A percentile compares a stretch with the other conserved stretches of the same genome.
These are phyloP conservation scores for Pristionchus mayeri DNA, from an alignment of 2,888 invertebrate genomes.

Conservation along the genomic window DNA sequence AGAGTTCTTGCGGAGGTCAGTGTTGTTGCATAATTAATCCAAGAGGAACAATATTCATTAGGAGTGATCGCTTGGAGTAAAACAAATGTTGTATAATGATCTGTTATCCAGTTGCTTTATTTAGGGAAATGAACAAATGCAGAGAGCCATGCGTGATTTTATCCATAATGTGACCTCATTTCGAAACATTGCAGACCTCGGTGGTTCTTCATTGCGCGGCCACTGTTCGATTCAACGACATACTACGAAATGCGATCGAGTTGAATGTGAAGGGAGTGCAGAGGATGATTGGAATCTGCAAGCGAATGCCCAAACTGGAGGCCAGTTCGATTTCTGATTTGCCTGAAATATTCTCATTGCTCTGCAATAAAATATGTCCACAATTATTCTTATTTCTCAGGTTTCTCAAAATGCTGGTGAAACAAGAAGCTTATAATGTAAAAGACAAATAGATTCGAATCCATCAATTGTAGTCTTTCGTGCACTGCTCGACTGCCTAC, in stretches of 20 bases:
- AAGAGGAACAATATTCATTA: too few species aligned
- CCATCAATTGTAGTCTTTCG: constrained; percentile 73
- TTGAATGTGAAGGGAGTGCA: constrained; percentile 92
- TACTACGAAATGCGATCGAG: constrained; percentile 86
- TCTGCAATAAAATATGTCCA: too few species aligned
- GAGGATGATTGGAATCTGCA: constrained; percentile 85
- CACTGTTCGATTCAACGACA: constrained; percentile 90
- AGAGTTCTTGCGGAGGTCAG: constrained; percentile 81
- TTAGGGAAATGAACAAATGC: too few species aligned
- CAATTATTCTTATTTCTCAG: too few species aligned
- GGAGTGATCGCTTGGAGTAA: too few species aligned
- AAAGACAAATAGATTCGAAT: background rate
- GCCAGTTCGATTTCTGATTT: constrained; percentile 54
- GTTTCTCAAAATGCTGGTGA: too few species aligned
- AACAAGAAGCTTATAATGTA: background rate
- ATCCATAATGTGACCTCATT: background rate
- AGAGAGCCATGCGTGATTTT: too few species aligned
- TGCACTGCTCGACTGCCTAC: constrained; percentile 91
- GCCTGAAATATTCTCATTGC: too few species aligned
- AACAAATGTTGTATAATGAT: too few species aligned
- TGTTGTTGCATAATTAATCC: too few species aligned
- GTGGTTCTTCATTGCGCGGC: constrained; percentile 94
- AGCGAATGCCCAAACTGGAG: constrained; percentile 84
- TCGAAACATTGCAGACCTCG: constrained; percentile 79
- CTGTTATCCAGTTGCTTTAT: too few species aligned